Percentiles rank a stretch among this genome's conserved stretches.
phyloP scores from a whole-genome alignment of 2,888 invertebrate genomes.

The Elysia crispata region DNA sequence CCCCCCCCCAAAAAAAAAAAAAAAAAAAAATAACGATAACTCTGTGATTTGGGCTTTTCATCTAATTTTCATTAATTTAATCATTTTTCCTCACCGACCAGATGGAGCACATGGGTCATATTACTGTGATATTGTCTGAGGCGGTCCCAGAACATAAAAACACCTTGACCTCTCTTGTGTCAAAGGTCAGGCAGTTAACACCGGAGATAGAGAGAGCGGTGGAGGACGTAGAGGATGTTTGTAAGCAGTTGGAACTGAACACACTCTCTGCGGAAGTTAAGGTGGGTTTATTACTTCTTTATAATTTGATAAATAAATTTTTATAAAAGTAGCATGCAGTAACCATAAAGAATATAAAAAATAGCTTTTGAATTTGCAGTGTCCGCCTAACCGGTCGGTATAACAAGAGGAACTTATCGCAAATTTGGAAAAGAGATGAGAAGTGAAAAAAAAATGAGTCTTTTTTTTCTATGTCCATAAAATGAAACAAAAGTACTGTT shows the following conservation, averaged over 20 bases:
- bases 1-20: too few relatives aligned
- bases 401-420: too few relatives aligned
- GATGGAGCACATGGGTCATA: slow-evolving; percentile 79
- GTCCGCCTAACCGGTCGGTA: too few relatives aligned
- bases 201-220: slow-evolving; percentile 74
- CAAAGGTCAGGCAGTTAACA: slow-evolving; percentile 73
- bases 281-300: slow-evolving; percentile 26
- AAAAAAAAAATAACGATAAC: too few relatives aligned
- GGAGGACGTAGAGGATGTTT: slow-evolving; percentile 65
- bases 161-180: slow-evolving; percentile 69
- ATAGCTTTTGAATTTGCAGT: too few relatives aligned
- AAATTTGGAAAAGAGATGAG: too few relatives aligned
- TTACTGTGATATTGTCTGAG: slow-evolving; percentile 76
- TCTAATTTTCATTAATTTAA: not conserved
- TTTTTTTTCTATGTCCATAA: too few relatives aligned
- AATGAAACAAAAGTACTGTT: too few relatives aligned
- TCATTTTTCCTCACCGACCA: slow-evolving; percentile 43
- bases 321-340: too few relatives aligned
- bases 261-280: slow-evolving; percentile 35
- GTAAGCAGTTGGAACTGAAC: slow-evolving; percentile 58
- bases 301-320: too few relatives aligned
- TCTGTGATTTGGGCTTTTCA: not conserved
- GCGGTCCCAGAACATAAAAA: slow-evolving; percentile 78
- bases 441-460: too few relatives aligned
- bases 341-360: too few relatives aligned